Conservation (phyloP, 2,888 invertebrate genomes). For the Clistopyga incitator region DNA sequence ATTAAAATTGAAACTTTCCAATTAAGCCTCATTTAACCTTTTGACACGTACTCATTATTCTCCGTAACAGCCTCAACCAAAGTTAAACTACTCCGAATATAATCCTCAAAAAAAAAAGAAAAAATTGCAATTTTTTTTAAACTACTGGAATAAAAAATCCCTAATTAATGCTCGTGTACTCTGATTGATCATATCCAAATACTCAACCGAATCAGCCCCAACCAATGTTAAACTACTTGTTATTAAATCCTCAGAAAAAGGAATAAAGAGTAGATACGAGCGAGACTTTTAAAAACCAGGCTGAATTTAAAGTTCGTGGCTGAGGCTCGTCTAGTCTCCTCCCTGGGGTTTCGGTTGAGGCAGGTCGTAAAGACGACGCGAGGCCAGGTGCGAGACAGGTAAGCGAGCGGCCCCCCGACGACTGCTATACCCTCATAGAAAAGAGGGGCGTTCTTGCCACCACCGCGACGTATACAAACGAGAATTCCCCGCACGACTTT, state of each 20-base stretch:
- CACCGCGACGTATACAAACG: constrained; percentile 43
- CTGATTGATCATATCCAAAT: too few relatives aligned
- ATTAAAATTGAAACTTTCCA: too few relatives aligned
- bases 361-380: constrained; percentile 35
- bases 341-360: constrained; percentile 44
- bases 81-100: background rate
- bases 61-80: background rate
- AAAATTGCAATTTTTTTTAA: background rate
- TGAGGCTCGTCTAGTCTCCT: constrained; percentile 10
- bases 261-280: background rate
- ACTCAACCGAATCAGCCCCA: too few relatives aligned
- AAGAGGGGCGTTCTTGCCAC: constrained; percentile 7
- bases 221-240: background rate
- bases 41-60: background rate
- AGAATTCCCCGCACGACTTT: constrained; percentile 63
- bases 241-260: background rate
- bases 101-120: background rate
- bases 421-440: constrained; percentile 18
- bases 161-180: too few relatives aligned
- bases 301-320: constrained; percentile 21
- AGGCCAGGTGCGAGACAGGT: constrained; percentile 63
- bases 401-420: constrained; percentile 53
- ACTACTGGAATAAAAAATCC: background rate
- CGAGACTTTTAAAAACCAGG: background rate
- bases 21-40: too few relatives aligned